Evolutionary conservation across 2,113 vertebrate species (phyloP).

Genomic region (Lophius piscatorius): DNA sequence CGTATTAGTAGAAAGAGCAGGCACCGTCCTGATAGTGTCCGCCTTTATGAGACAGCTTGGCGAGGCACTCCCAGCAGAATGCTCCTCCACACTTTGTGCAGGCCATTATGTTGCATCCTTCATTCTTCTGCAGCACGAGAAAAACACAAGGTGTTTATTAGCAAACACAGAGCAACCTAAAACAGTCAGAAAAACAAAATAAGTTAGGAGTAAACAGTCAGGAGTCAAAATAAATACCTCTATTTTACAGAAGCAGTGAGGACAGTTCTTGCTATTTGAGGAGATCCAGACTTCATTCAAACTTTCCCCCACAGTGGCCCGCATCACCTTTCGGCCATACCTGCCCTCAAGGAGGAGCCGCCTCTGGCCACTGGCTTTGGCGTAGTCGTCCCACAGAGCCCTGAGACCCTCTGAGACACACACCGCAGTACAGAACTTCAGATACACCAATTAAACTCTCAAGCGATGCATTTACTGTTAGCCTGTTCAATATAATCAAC

Average conservation of each 20-base stretch:
- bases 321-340: slow-evolving; percentile 75
- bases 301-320: slow-evolving; percentile 69
- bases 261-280: slow-evolving; percentile 85
- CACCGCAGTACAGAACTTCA: not conserved
- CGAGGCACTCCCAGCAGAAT: slow-evolving; percentile 47
- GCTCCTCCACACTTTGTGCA: not conserved
- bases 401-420: slow-evolving; percentile 80
- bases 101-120: slow-evolving; percentile 32
- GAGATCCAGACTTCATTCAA: slow-evolving; percentile 82
- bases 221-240: slow-evolving; percentile 36
- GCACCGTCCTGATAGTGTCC: not conserved
- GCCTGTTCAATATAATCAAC: no score
- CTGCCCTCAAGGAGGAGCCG: slow-evolving; percentile 79
- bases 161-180: not conserved
- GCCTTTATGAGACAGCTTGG: accelerated
- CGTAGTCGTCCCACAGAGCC: slow-evolving; percentile 81
- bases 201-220: not conserved
- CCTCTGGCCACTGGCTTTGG: slow-evolving; percentile 74
- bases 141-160: not conserved
- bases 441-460: not conserved
- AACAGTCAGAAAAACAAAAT: not conserved
- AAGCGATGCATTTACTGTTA: not conserved
- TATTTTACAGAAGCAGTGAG: slow-evolving; percentile 82
- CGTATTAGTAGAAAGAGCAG: accelerated
- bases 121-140: slow-evolving; percentile 52